A percentile compares a stretch with the other conserved stretches of the same genome.
phyloP scores from a whole-genome alignment of 2,888 invertebrate genomes.

The Cerceris ruficornis region DNA sequence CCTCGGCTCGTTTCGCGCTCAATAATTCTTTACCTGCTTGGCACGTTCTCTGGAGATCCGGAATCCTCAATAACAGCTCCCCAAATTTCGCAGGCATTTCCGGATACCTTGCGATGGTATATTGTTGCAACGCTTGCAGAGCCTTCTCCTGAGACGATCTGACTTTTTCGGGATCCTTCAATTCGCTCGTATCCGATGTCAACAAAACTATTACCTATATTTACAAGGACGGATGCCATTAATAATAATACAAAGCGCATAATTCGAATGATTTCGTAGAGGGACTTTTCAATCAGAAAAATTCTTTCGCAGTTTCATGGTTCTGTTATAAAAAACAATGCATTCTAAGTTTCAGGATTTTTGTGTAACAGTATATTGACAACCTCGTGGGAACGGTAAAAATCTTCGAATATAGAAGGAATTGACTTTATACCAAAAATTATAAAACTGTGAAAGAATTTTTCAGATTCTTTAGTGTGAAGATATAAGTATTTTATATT shows the following conservation, averaged over 20 bases:
- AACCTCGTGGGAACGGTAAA: too few species aligned
- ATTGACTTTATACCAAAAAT: too few species aligned
- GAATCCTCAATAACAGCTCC: slow-evolving; percentile 94
- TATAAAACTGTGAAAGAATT: too few species aligned
- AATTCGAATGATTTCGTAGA: too few species aligned
- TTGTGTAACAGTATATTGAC: too few species aligned
- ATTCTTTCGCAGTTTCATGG: too few species aligned
- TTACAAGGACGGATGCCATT: neutral
- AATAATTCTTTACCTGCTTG: slow-evolving; percentile 97
- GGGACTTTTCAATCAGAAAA: too few species aligned
- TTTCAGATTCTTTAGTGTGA: too few species aligned
- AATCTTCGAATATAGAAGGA: too few species aligned
- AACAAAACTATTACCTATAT: slow-evolving; percentile 78
- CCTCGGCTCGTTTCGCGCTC: slow-evolving; percentile 90
- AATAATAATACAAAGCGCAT: slow-evolving; percentile 14
- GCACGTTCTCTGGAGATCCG: slow-evolving; percentile 96
- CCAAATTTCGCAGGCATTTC: slow-evolving; percentile 97
- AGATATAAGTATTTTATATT: too few species aligned
- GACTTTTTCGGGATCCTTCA: slow-evolving; percentile 96
- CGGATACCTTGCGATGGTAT: slow-evolving; percentile 95
- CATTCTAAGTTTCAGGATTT: too few species aligned
- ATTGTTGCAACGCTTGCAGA: slow-evolving; percentile 94
- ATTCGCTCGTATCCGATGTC: slow-evolving; percentile 91
- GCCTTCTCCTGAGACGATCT: slow-evolving; percentile 97
- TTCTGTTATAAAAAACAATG: too few species aligned